Conservation (phyloP, 2,888 invertebrate genomes). For the Mycalesis mineus region DNA sequence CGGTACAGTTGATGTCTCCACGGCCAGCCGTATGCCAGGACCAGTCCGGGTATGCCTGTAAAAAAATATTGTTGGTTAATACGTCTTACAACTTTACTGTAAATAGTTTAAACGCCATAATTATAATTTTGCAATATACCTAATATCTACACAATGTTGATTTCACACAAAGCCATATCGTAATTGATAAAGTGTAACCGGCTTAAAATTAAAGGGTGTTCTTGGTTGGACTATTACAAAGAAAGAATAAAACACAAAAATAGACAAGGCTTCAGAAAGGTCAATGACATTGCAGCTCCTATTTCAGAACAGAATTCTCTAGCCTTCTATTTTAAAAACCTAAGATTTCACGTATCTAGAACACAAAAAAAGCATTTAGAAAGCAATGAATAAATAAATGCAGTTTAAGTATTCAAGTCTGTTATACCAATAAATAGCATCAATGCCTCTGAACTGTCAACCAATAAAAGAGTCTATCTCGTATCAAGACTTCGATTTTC, state of each 20-base stretch:
- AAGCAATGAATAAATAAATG: neutral
- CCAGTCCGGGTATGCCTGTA: conserved; percentile 85
- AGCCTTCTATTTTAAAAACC: conserved; percentile 7
- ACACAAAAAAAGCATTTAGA: conserved; percentile 3
- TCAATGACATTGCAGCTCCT: neutral
- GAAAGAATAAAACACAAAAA: too few relatives aligned
- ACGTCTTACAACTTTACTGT: too few relatives aligned
- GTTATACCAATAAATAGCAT: conserved; percentile 4
- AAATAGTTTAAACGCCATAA: too few relatives aligned
- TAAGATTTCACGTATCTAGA: conserved; percentile 6
- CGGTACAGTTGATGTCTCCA: conserved; percentile 85
- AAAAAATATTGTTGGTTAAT: too few relatives aligned
- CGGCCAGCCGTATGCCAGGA: conserved; percentile 85
- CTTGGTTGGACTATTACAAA: too few relatives aligned
- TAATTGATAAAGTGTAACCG: too few relatives aligned
- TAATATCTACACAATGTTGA: too few relatives aligned
- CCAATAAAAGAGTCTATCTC: conserved; percentile 7
- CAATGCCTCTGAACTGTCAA: conserved; percentile 4
- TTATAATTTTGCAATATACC: too few relatives aligned
- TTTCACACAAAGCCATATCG: too few relatives aligned
- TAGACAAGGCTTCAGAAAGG: too few relatives aligned
- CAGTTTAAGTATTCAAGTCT: conserved; percentile 4
- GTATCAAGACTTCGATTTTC: conserved; percentile 6
- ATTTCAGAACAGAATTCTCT: neutral
- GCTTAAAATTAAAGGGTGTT: too few relatives aligned